Base-by-base conservation (phyloP, 2,797 vertebrate genomes). In the Cirrhinus molitorella region DNA sequence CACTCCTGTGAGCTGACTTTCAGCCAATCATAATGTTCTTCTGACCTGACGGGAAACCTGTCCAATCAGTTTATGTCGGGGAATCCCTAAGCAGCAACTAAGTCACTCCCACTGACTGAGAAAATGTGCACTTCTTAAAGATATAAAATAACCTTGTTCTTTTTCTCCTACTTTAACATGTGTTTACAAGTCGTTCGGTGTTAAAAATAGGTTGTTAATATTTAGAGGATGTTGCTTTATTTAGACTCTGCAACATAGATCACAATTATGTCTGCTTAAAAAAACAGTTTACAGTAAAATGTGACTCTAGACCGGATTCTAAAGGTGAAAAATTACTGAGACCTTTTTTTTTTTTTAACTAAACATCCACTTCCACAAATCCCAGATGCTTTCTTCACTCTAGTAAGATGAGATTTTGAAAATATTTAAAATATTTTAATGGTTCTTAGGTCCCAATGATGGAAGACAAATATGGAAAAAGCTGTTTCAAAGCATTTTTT, bases 1-100 rank as follows among this genome's bases (percentile, higher is more conserved):
- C 40, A 43, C 40, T 43, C 40, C 9, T 43, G 40, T 43, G 81
- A 89, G 90, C 89, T 83, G 86, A 86, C 88, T 83, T 40, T 83
- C n/a, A 53, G 90, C 93, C 91, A 94, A 88, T 91, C 88, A 86
- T 72, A 85, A 72, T 19, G 19, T 14, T 88, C 83, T 77, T 28
- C 63, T 88, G 49, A n/a, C 83, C 84, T 90, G 81, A 84, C 66
- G 70, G 87, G 85, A 90, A n/a, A 53, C 70, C 68, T 47, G 78
- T 85, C 91, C 89, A 92, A 91, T 92, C 85, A 88, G 83, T 85
- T 68, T 86, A 80, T 74, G 74, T 49, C 37, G 40, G 71, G 76
- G 83, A 86, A 91, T 85, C 77, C 85, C 88, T 83, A 76, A 85
- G 51, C 55, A 75, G 71, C 84, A 87, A 81, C 88, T 91, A 87